Conservation (phyloP, 2,113 vertebrate species). For the Arothron firmamentum region DNA sequence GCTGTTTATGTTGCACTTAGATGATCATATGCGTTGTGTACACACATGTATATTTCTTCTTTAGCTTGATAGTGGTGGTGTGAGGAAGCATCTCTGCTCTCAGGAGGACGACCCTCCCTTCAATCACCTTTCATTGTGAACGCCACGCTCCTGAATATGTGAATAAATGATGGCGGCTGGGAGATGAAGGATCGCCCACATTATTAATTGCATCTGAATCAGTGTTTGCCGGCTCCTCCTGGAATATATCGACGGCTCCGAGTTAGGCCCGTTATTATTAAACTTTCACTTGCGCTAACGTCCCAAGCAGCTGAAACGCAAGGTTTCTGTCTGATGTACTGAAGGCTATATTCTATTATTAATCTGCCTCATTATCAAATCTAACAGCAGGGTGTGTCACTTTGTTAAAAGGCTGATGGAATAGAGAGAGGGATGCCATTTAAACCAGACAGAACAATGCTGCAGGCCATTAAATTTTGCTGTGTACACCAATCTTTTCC, state of each 20-base stretch:
- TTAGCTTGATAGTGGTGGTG: conserved; percentile 33
- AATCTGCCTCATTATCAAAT: conserved; percentile 66
- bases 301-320: conserved; percentile 59
- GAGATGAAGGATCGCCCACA: conserved; percentile 38
- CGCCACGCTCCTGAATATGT: conserved; percentile 26
- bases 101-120: conserved; percentile 14
- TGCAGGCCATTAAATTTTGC: conserved; percentile 28
- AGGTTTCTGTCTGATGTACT: conserved; percentile 63
- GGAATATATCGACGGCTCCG: conserved; percentile 51
- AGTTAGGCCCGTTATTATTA: conserved; percentile 54
- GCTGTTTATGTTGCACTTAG: too few species aligned
- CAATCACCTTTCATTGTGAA: conserved; percentile 37
- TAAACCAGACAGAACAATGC: conserved; percentile 39
- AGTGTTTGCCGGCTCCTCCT: conserved; percentile 28
- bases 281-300: conserved; percentile 59
- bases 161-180: conserved; percentile 45
- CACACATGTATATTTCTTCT: conserved; percentile 35
- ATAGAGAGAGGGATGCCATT: conserved; percentile 40
- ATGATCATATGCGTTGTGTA: too few species aligned
- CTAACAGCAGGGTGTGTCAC: conserved; percentile 65
- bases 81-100: conserved; percentile 16
- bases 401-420: conserved; percentile 58
- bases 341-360: conserved; percentile 68
- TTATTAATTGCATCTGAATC: conserved; percentile 58
- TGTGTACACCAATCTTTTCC: conserved; percentile 10